These are phyloP conservation scores for Lepidocyrtoides sp. DNA, from an alignment of 2,888 invertebrate species.

Conservation along the genomic window DNA sequence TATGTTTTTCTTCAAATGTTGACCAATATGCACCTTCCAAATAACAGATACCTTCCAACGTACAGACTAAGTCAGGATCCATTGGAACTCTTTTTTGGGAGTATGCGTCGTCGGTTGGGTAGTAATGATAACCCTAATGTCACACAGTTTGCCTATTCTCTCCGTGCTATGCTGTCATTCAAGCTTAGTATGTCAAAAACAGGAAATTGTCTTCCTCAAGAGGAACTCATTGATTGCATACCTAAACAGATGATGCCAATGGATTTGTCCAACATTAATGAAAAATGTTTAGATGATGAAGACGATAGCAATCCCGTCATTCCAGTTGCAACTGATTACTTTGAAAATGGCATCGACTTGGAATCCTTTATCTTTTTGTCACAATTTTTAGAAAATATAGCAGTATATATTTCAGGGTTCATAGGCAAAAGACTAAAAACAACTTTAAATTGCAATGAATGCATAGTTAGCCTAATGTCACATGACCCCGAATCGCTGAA, in stretches of 20 bases:
- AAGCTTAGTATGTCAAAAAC: neutral
- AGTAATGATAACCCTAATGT: conserved; percentile 21
- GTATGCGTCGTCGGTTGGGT: neutral
- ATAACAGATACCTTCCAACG: neutral
- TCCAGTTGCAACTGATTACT: neutral
- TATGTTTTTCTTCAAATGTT: no score
- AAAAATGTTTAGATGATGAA: no score
- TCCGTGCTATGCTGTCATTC: neutral
- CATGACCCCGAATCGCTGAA: neutral
- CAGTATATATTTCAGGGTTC: neutral
- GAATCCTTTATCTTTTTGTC: neutral
- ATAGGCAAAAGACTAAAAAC: neutral
- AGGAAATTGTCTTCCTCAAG: neutral
- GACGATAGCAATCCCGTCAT: no score
- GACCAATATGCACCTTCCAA: no score
- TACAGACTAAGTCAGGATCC: conserved; percentile 13
- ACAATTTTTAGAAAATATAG: neutral
- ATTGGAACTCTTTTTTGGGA: conserved; percentile 8
- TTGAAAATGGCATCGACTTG: neutral
- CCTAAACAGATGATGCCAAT: neutral
- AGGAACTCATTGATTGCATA: neutral
- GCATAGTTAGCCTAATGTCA: neutral
- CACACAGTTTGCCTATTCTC: neutral
- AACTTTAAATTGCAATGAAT: neutral
- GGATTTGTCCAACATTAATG: no score